phyloP scores from a whole-genome alignment of 1,140 invertebrate species.

The Nilaparvata lugens region DNA sequence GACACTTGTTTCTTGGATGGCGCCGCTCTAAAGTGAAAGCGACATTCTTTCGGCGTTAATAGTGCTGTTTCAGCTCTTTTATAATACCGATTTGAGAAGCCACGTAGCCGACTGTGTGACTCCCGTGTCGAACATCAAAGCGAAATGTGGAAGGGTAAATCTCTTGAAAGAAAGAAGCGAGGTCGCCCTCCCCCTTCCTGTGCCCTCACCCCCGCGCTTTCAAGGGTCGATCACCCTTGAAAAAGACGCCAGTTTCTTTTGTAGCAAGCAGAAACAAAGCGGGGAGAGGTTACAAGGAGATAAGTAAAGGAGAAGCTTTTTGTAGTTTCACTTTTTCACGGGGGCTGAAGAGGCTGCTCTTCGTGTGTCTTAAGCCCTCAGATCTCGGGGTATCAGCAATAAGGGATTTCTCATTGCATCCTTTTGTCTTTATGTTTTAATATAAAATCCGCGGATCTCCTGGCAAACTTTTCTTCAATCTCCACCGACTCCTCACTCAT shows the following conservation, averaged over 20 bases:
- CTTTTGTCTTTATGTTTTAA: conserved; percentile 6
- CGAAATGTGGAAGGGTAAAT: neutral
- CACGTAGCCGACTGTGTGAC: neutral
- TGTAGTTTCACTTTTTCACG: conserved; percentile 1
- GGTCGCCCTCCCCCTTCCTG: neutral
- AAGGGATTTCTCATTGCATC: neutral
- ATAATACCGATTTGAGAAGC: neutral
- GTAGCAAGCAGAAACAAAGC: neutral
- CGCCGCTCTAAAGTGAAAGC: too few relatives aligned
- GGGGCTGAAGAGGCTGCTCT: neutral
- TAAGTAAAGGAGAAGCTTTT: conserved; percentile 2
- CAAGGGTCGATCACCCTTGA: neutral
- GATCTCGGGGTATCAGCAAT: neutral
- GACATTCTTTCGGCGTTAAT: too few relatives aligned
- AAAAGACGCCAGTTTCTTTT: neutral
- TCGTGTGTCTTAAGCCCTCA: neutral
- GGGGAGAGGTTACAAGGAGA: conserved; percentile 1
- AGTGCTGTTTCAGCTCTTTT: neutral
- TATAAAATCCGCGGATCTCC: neutral
- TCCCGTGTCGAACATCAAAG: neutral
- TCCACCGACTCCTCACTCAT: too few relatives aligned
- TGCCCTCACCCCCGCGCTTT: neutral
- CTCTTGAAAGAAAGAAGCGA: neutral
- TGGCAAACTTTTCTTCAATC: too few relatives aligned
- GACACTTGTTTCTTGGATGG: too few relatives aligned